Evolutionary conservation across 2,797 vertebrate genomes (phyloP).

Genomic region (Channa striata): DNA sequence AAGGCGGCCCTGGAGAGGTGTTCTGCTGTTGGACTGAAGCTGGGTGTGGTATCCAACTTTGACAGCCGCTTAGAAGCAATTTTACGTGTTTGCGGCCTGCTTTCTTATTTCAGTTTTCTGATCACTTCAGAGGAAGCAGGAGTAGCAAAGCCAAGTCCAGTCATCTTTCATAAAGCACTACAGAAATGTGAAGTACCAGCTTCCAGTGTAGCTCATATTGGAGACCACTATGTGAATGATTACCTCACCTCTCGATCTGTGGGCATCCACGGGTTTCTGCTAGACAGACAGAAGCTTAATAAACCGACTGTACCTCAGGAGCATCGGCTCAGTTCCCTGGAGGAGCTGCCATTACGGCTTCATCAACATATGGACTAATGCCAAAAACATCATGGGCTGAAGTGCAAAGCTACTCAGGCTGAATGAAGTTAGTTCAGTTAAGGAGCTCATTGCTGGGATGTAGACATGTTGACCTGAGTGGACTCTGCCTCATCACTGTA

Average conservation of each 20-base stretch:
- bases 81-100: slow-evolving; percentile 83
- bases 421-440: slow-evolving; percentile 1
- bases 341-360: slow-evolving; percentile 76
- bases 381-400: slow-evolving; percentile 1
- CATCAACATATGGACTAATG: slow-evolving; percentile 63
- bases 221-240: slow-evolving; percentile 89
- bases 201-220: slow-evolving; percentile 86
- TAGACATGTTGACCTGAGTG: slow-evolving; percentile 11
- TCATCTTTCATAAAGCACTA: slow-evolving; percentile 89
- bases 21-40: slow-evolving; percentile 82
- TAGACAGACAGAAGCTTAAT: slow-evolving; percentile 63
- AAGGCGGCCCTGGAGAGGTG: slow-evolving; percentile 83
- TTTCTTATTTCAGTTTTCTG: slow-evolving; percentile 89
- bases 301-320: slow-evolving; percentile 72
- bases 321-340: slow-evolving; percentile 77
- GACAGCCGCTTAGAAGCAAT: slow-evolving; percentile 89
- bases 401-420: slow-evolving; percentile 26
- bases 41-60: slow-evolving; percentile 94
- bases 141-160: slow-evolving; percentile 87
- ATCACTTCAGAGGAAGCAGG: slow-evolving; percentile 90
- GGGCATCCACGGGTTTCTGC: slow-evolving; percentile 90
- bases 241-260: slow-evolving; percentile 86
- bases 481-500: neutral
- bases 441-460: slow-evolving; percentile 3
- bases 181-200: slow-evolving; percentile 73